These are phyloP conservation scores for Halesus radiatus DNA, from an alignment of 1,140 invertebrate genomes.

Conservation along the genomic window DNA sequence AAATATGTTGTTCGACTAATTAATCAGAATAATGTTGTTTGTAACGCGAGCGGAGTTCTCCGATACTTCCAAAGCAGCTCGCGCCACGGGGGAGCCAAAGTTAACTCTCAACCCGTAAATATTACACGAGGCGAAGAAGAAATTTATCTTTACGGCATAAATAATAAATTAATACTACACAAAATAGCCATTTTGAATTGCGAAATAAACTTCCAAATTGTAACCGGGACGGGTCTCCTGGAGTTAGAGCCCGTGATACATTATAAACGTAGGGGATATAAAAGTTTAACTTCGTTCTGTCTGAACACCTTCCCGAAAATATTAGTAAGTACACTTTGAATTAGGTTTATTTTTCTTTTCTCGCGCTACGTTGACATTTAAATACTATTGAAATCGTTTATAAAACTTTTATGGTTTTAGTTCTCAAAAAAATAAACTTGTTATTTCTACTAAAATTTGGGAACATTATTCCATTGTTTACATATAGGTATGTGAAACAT, in stretches of 20 bases:
- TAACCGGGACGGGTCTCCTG: constrained; percentile 7
- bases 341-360: too few species aligned
- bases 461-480: too few species aligned
- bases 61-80: neutral
- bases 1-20: constrained; percentile 14
- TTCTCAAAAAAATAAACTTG: too few species aligned
- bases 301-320: neutral
- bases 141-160: constrained; percentile 42
- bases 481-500: too few species aligned
- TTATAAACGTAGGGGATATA: neutral
- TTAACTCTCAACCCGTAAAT: constrained; percentile 38
- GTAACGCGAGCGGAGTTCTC: constrained; percentile 9
- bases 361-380: too few species aligned
- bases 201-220: constrained; percentile 18
- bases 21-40: constrained; percentile 14
- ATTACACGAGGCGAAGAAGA: constrained; percentile 29
- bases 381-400: too few species aligned
- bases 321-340: too few species aligned
- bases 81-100: constrained; percentile 21
- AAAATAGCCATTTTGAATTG: constrained; percentile 27
- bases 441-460: too few species aligned
- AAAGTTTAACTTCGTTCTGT: neutral
- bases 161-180: constrained; percentile 35
- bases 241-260: neutral
- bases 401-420: too few species aligned